Evolutionary conservation across 2,797 vertebrate species (phyloP).

Genomic region (Loris lydekkerianus): DNA sequence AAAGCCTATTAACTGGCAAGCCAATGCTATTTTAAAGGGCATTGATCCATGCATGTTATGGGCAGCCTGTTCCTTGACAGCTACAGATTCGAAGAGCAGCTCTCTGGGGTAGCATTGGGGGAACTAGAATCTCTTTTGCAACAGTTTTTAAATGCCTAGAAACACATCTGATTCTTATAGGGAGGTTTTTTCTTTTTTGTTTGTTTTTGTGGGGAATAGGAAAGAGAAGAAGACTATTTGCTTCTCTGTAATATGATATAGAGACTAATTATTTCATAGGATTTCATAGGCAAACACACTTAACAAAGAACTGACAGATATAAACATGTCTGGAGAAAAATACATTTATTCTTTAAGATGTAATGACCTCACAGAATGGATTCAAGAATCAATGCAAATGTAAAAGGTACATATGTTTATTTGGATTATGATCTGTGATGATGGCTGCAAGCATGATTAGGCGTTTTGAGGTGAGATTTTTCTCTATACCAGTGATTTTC

Average conservation of each 20-base stretch:
- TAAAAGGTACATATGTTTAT: neutral
- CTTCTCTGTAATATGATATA: neutral
- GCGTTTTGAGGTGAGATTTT: slow-evolving; percentile 44
- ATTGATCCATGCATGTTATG: slow-evolving; percentile 15
- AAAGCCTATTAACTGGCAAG: slow-evolving; percentile 77
- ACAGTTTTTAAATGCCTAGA: slow-evolving; percentile 35
- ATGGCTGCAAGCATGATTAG: neutral
- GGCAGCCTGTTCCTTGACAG: slow-evolving; percentile 15
- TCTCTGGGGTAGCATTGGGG: neutral
- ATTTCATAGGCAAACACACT: slow-evolving; percentile 16
- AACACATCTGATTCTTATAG: slow-evolving; percentile 24
- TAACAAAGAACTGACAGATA: neutral
- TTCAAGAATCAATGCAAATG: slow-evolving; percentile 15
- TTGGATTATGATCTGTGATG: slow-evolving; percentile 12
- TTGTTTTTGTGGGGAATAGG: neutral
- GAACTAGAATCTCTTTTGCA: slow-evolving; percentile 18
- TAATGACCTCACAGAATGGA: neutral
- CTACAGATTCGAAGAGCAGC: slow-evolving; percentile 17
- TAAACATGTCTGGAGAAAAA: neutral
- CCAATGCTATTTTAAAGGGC: slow-evolving; percentile 64
- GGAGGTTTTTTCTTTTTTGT: neutral
- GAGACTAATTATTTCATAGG: slow-evolving; percentile 37
- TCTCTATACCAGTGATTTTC: neutral
- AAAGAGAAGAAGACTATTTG: neutral
- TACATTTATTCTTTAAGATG: slow-evolving; percentile 53